These are phyloP conservation scores for Linnaemya vulpina DNA, from an alignment of 2,888 invertebrate species.

Conservation along the genomic window DNA sequence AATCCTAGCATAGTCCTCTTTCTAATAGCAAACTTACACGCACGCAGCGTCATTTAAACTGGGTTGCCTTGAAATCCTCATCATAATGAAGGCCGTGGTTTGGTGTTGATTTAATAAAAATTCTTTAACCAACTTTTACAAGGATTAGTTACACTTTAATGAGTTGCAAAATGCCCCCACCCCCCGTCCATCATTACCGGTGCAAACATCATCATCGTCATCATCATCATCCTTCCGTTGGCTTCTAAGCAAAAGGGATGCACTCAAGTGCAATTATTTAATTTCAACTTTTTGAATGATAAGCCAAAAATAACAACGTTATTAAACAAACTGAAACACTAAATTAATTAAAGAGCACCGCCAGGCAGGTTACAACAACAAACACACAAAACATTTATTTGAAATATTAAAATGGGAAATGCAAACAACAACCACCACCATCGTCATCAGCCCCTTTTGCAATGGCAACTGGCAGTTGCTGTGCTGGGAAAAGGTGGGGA, in stretches of 20 bases:
- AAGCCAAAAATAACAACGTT: slow-evolving; percentile 70
- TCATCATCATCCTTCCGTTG: not conserved
- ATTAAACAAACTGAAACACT: slow-evolving; percentile 60
- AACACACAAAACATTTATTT: slow-evolving; percentile 41
- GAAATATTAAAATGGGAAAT: slow-evolving; percentile 12
- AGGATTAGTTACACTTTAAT: slow-evolving; percentile 69
- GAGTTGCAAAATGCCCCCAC: slow-evolving; percentile 38
- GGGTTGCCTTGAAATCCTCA: not conserved
- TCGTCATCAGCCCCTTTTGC: slow-evolving; percentile 45
- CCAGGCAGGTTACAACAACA: slow-evolving; percentile 62
- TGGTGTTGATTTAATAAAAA: slow-evolving; percentile 48
- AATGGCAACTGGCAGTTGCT: slow-evolving; percentile 22
- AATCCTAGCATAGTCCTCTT: too few relatives aligned
- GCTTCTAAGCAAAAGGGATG: slow-evolving; percentile 30
- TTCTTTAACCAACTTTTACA: slow-evolving; percentile 7
- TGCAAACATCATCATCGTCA: not conserved
- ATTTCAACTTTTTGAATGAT: slow-evolving; percentile 66
- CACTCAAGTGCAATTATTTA: slow-evolving; percentile 71
- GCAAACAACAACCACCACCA: slow-evolving; percentile 7
- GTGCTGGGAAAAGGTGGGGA: slow-evolving; percentile 17
- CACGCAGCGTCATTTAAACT: not conserved
- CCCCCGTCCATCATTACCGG: slow-evolving; percentile 22
- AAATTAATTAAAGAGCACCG: slow-evolving; percentile 71
- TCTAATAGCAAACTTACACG: too few relatives aligned
- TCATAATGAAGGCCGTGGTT: not conserved